phyloP scores from a whole-genome alignment of 2,797 vertebrate genomes.

The Perodicticus potto region DNA sequence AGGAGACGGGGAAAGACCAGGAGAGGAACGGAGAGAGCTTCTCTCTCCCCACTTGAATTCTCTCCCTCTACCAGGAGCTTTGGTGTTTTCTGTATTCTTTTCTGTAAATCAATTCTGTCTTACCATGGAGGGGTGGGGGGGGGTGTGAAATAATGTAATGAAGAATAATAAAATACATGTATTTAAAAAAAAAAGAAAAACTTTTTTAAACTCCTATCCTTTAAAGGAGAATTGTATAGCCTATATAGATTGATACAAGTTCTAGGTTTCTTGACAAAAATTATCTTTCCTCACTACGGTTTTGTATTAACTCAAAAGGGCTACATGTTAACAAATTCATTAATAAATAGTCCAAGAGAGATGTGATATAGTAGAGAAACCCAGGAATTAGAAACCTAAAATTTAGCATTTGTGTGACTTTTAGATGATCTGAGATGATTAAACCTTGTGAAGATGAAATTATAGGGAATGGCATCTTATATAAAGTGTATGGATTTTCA shows the following conservation, averaged over 20 bases:
- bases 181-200: too few species aligned
- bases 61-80: too few species aligned
- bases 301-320: not conserved
- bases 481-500: not conserved
- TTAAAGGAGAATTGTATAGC: not conserved
- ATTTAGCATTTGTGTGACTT: not conserved
- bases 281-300: not conserved
- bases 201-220: too few species aligned
- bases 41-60: too few species aligned
- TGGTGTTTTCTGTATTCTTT: too few species aligned
- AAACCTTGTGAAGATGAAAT: not conserved
- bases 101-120: too few species aligned
- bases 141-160: too few species aligned
- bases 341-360: not conserved
- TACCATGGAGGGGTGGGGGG: too few species aligned
- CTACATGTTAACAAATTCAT: not conserved
- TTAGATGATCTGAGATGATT: not conserved
- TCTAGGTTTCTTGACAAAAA: constrained; percentile 5
- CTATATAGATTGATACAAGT: not conserved
- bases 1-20: too few species aligned
- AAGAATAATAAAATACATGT: too few species aligned
- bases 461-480: not conserved
- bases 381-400: not conserved
- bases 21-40: too few species aligned
- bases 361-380: not conserved